These are phyloP conservation scores for Danionella cerebrum DNA, from an alignment of 2,113 vertebrate genomes.

Conservation along the genomic window DNA sequence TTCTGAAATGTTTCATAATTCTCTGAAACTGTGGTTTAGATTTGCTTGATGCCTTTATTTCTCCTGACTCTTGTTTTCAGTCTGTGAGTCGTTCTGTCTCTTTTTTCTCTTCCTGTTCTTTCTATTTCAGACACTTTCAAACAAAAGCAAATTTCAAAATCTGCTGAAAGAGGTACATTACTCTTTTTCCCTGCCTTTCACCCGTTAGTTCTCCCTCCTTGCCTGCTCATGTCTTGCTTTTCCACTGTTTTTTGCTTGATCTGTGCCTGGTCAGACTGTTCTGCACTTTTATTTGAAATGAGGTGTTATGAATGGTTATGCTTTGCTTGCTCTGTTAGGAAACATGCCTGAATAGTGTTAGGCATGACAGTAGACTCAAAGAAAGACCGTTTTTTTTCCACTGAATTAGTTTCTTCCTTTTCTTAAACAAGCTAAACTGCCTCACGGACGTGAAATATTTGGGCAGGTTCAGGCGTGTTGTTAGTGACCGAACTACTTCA, in stretches of 20 bases:
- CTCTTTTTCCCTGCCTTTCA: slow-evolving; percentile 42
- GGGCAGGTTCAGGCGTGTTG: slow-evolving; percentile 9
- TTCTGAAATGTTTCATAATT: slow-evolving; percentile 10
- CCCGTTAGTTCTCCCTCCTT: background rate
- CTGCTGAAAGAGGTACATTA: slow-evolving; percentile 78
- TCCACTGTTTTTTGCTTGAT: background rate
- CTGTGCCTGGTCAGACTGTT: background rate
- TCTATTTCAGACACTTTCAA: slow-evolving; percentile 87
- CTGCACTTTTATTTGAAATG: background rate
- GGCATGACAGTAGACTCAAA: background rate
- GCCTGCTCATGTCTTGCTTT: background rate
- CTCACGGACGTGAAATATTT: background rate
- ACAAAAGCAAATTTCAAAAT: slow-evolving; percentile 85
- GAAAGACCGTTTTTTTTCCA: background rate
- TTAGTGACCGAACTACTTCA: background rate
- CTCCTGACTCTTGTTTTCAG: slow-evolving; percentile 35
- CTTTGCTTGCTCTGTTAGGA: background rate
- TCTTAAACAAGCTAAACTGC: background rate
- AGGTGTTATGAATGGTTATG: background rate
- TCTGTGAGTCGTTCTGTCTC: slow-evolving; percentile 48
- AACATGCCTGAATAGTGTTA: background rate
- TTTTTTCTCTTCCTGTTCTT: slow-evolving; percentile 46
- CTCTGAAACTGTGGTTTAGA: background rate
- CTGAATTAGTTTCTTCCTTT: background rate
- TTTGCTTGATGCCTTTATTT: slow-evolving; percentile 3